Percentiles rank a stretch among this genome's conserved stretches.
Conservation (phyloP, 2,113 vertebrate species). For the Cairina moschata region DNA sequence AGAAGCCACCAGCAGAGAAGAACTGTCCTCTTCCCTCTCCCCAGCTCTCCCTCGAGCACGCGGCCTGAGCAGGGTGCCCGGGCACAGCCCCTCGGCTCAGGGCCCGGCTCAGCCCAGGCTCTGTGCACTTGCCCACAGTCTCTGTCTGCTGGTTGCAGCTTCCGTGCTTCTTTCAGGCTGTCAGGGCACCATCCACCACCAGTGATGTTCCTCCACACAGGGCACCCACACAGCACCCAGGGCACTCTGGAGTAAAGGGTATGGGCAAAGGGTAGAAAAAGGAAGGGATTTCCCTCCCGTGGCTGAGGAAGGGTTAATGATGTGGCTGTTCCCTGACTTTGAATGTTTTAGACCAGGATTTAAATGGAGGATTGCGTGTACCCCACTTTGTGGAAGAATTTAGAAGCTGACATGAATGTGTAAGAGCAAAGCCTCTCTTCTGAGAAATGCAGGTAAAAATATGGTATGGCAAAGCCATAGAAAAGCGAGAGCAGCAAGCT, state of each 20-base stretch:
- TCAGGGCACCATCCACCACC: not conserved
- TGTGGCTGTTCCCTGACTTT: not conserved
- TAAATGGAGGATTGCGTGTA: not conserved
- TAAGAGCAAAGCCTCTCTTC: not conserved
- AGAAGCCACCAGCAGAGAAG: not conserved
- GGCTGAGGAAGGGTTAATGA: not conserved
- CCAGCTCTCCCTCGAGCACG: not conserved
- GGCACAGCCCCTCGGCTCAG: not conserved
- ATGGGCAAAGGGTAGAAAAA: not conserved
- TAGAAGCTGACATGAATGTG: not conserved
- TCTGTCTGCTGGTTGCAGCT: not conserved
- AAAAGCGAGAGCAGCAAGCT: not conserved
- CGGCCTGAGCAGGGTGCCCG: not conserved
- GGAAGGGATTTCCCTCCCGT: not conserved
- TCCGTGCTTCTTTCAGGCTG: not conserved
- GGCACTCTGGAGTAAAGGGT: not conserved
- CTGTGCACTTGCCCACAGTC: not conserved
- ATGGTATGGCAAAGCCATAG: not conserved
- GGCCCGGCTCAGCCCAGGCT: not conserved
- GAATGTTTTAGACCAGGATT: not conserved
- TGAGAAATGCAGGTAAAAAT: not conserved
- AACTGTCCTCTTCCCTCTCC: not conserved
- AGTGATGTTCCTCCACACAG: not conserved
- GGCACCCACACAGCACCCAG: not conserved
- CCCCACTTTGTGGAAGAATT: not conserved